phyloP scores from a whole-genome alignment of 2,888 invertebrate species.

The Caenorhabditis panamensis region DNA sequence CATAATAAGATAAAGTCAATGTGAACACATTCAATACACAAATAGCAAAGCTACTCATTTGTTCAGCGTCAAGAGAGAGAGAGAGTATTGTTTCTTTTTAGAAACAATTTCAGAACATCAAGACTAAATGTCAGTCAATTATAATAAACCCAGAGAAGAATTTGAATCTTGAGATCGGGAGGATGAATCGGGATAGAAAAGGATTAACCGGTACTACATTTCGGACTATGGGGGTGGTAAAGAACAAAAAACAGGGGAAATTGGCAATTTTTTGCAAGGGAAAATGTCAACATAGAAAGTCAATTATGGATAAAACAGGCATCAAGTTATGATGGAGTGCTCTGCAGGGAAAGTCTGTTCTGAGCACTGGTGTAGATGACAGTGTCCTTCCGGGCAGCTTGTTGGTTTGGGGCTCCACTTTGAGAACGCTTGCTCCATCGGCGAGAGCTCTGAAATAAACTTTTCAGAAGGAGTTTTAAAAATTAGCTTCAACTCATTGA shows the following conservation, averaged over 20 bases:
- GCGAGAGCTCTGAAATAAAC: constrained; percentile 52
- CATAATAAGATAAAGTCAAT: too few species aligned
- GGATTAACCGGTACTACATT: constrained; percentile 1
- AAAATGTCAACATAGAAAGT: neutral
- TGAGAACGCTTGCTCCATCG: constrained; percentile 62
- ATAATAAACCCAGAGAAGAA: neutral
- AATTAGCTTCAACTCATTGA: too few species aligned
- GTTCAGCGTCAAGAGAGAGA: too few species aligned
- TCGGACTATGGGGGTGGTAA: neutral
- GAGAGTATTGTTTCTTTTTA: too few species aligned
- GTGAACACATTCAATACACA: too few species aligned
- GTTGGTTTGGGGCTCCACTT: constrained; percentile 48
- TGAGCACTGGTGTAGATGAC: constrained; percentile 58
- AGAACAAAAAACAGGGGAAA: neutral
- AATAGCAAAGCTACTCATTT: too few species aligned
- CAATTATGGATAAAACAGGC: neutral
- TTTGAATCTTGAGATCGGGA: neutral
- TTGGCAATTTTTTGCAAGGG: too few species aligned
- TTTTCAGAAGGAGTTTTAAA: too few species aligned
- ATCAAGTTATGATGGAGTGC: constrained; percentile 36
- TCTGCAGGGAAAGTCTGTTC: constrained; percentile 55
- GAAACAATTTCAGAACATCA: too few species aligned
- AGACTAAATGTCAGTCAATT: too few species aligned
- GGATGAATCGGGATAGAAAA: neutral
- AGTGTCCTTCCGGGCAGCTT: constrained; percentile 46